Evolutionary conservation across 2,113 vertebrate species (phyloP).

Genomic region (Otolemur garnettii): DNA sequence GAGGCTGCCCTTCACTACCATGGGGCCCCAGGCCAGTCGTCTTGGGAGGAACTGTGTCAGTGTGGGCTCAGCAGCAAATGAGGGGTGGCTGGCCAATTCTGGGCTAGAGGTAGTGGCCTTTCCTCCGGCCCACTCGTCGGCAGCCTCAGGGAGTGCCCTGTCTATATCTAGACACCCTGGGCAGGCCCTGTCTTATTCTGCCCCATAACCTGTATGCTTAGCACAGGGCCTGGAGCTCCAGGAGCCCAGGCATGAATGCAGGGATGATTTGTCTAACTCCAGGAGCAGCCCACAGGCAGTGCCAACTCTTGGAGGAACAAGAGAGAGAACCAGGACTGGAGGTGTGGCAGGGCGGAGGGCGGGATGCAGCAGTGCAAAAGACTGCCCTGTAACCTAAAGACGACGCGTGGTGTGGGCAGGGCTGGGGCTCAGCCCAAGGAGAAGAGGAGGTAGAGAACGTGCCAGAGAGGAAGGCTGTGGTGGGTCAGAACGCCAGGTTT

Average conservation of each 20-base stretch:
- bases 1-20: background rate
- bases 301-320: no score
- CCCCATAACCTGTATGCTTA: background rate
- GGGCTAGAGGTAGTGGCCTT: no score
- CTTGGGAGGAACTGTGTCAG: background rate
- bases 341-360: background rate
- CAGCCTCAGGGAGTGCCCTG: background rate
- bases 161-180: background rate
- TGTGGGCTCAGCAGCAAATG: background rate
- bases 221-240: background rate
- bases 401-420: background rate
- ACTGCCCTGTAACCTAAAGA: no score
- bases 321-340: no score
- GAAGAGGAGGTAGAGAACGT: background rate
- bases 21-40: background rate
- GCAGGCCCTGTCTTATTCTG: background rate
- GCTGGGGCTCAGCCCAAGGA: background rate
- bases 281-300: background rate
- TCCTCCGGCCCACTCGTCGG: background rate
- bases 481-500: background rate
- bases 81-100: background rate
- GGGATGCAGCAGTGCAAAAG: background rate
- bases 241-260: background rate
- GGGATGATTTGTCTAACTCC: background rate
- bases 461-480: no score